Evolutionary conservation across 2,113 vertebrate genomes (phyloP).

Genomic region (Nesospiza acunhae): DNA sequence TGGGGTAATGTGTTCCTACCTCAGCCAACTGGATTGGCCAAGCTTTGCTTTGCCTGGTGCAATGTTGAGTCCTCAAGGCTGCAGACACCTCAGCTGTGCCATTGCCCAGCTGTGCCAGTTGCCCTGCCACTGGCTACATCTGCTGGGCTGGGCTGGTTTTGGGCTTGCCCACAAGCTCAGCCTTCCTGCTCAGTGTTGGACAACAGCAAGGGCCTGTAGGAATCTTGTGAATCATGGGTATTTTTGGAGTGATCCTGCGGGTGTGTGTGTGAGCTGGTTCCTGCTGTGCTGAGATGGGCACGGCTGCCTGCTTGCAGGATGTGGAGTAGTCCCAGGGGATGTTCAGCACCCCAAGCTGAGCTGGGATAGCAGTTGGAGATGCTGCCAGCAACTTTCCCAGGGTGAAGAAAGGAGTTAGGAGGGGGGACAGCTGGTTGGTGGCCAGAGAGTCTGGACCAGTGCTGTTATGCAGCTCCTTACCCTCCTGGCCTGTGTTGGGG

Average conservation of each 20-base stretch:
- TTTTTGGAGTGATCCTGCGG: background rate
- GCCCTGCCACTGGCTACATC: fast-evolving
- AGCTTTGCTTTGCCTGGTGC: background rate
- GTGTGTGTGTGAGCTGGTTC: background rate
- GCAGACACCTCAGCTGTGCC: background rate
- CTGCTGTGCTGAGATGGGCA: background rate
- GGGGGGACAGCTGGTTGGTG: background rate
- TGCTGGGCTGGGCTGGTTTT: background rate
- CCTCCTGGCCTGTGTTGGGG: background rate
- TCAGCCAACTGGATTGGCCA: background rate
- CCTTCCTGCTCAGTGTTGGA: background rate
- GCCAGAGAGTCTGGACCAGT: background rate
- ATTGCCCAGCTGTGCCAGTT: background rate
- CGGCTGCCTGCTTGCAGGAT: background rate
- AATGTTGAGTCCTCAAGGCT: background rate
- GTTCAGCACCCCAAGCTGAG: background rate
- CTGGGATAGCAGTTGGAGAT: background rate
- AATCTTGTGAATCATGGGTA: constrained; percentile 36
- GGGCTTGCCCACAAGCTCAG: constrained; percentile 20
- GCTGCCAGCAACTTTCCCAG: background rate
- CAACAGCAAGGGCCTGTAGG: background rate
- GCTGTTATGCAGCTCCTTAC: background rate
- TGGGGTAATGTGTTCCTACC: background rate
- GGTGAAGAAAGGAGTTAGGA: background rate
- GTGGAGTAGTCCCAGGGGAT: background rate